A percentile compares a stretch with the other conserved stretches of the same genome.
Conservation (phyloP, 2,888 invertebrate genomes). For the Drosophila robusta region DNA sequence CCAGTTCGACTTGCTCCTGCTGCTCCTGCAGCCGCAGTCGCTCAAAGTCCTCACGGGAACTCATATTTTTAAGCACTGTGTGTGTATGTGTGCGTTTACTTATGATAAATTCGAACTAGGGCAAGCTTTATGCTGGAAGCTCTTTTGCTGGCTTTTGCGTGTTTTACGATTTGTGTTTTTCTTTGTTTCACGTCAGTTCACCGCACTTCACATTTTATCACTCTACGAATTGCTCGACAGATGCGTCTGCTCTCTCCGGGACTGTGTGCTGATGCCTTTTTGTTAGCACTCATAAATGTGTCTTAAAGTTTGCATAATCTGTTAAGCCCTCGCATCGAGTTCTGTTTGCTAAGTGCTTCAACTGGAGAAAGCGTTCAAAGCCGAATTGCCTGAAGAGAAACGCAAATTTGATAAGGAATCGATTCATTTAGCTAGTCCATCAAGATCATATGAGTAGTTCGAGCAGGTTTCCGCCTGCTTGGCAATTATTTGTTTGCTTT, state of each 20-base stretch:
- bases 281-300: conserved; percentile 34
- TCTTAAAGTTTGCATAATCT: conserved; percentile 44
- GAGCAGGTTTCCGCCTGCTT: neutral
- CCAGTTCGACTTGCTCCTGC: conserved; percentile 33
- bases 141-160: conserved; percentile 21
- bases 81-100: conserved; percentile 13
- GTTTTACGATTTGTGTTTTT: conserved; percentile 15
- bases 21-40: conserved; percentile 28
- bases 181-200: conserved; percentile 44
- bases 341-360: conserved; percentile 2
- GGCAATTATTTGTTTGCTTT: conserved; percentile 5
- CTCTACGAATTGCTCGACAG: conserved; percentile 19
- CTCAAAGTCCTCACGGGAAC: conserved; percentile 47
- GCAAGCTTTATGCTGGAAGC: conserved; percentile 51
- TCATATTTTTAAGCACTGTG: conserved; percentile 32
- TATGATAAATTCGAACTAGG: conserved; percentile 53
- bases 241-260: conserved; percentile 18
- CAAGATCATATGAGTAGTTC: neutral
- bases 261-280: neutral
- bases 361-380: conserved; percentile 43
- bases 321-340: neutral
- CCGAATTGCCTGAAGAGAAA: conserved; percentile 1
- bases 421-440: neutral
- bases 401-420: conserved; percentile 6
- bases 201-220: conserved; percentile 59